Percentiles rank a stretch among this genome's conserved stretches.
Conservation (phyloP, 2,113 vertebrate species). For the Thermophis baileyi region DNA sequence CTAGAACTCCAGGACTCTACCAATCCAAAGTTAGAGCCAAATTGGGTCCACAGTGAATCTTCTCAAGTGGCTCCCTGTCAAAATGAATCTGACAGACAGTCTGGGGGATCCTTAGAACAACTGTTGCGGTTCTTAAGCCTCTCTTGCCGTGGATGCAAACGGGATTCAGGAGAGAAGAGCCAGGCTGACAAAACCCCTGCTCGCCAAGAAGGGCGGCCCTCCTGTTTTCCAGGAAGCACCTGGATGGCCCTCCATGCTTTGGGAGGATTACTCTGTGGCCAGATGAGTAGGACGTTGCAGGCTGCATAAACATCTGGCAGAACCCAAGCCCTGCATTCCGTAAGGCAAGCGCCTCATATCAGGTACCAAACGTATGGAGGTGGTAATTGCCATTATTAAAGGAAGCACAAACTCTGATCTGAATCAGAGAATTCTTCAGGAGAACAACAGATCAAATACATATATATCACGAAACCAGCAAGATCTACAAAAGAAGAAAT, state of each 20-base stretch:
- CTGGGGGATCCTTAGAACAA: not conserved
- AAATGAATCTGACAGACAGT: not conserved
- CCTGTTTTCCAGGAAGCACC: not conserved
- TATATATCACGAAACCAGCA: not conserved
- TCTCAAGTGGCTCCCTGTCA: not conserved
- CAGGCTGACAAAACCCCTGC: not conserved
- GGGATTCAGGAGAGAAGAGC: not conserved
- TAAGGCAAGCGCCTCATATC: not conserved
- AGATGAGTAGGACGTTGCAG: not conserved
- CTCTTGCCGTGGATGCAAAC: not conserved
- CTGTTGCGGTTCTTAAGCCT: not conserved
- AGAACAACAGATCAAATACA: not conserved
- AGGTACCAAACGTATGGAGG: not conserved
- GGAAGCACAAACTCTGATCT: not conserved
- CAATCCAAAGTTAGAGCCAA: not conserved
- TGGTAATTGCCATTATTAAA: not conserved
- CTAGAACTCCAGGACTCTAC: not conserved
- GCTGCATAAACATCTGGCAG: not conserved
- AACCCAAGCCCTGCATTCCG: not conserved
- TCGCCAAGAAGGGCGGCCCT: accelerated
- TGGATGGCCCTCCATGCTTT: not conserved
- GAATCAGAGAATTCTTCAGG: not conserved
- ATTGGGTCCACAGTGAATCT: not conserved
- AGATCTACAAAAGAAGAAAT: not conserved
- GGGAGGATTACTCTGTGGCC: not conserved